These are phyloP conservation scores for Coptotermes formosanus DNA, from an alignment of 1,140 invertebrate genomes.

Conservation along the genomic window DNA sequence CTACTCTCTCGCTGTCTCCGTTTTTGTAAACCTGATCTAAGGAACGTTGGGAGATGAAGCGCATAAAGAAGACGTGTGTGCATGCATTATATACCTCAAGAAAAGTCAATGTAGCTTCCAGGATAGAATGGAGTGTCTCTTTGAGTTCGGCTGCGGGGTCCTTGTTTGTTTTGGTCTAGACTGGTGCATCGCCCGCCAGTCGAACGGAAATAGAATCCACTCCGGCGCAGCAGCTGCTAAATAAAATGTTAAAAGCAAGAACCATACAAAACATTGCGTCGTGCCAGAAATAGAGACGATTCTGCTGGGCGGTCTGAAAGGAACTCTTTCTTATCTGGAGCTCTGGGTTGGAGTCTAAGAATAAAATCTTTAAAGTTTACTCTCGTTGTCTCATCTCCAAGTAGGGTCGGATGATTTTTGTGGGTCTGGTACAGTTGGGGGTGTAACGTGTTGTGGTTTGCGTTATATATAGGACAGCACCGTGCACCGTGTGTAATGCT, in stretches of 20 bases:
- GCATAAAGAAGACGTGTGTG: too few relatives aligned
- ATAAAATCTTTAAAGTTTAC: neutral
- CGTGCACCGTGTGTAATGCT: neutral
- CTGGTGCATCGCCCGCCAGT: slow-evolving; percentile 5
- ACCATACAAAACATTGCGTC: neutral
- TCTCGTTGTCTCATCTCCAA: neutral
- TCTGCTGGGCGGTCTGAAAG: neutral
- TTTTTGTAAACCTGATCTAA: too few relatives aligned
- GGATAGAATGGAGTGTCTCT: neutral
- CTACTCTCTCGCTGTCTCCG: too few relatives aligned
- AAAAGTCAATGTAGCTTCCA: neutral
- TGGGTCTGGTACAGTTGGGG: neutral
- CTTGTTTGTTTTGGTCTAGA: slow-evolving; percentile 1
- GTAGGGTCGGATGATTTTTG: neutral
- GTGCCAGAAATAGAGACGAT: slow-evolving; percentile 1
- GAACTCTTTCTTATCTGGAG: slow-evolving; percentile 7
- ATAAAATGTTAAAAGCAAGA: neutral
- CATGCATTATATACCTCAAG: neutral
- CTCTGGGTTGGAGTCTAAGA: neutral
- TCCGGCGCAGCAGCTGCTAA: neutral
- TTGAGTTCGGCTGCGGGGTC: neutral
- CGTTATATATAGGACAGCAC: neutral
- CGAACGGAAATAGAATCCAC: neutral
- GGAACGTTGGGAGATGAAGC: too few relatives aligned
- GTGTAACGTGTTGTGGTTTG: neutral